phyloP scores from a whole-genome alignment of 2,113 vertebrate genomes.

The Pteronura brasiliensis region DNA sequence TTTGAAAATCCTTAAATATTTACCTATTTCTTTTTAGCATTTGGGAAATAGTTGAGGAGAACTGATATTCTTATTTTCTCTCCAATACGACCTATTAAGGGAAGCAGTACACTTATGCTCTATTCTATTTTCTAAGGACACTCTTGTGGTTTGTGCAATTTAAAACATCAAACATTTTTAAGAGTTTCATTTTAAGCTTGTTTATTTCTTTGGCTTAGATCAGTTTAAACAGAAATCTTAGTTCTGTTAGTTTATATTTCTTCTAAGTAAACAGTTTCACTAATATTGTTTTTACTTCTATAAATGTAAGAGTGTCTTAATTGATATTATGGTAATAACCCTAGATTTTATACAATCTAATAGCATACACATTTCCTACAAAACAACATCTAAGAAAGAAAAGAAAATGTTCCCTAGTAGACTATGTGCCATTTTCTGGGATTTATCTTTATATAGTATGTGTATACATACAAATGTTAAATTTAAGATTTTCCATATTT shows the following conservation, averaged over 20 bases:
- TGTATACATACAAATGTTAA: not conserved
- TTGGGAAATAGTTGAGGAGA: not conserved
- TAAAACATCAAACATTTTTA: constrained; percentile 11
- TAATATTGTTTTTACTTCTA: not conserved
- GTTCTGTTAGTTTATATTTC: not conserved
- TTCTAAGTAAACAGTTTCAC: not conserved
- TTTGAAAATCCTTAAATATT: not conserved
- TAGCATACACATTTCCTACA: not conserved
- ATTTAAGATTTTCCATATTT: not conserved
- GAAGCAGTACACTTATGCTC: not conserved
- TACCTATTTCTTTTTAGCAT: not conserved
- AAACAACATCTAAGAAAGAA: not conserved
- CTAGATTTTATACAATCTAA: not conserved
- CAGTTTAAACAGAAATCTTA: not conserved
- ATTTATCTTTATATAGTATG: not conserved
- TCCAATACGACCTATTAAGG: not conserved
- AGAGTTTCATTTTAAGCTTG: not conserved
- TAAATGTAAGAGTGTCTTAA: not conserved
- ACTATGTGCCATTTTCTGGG: not conserved
- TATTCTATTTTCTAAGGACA: not conserved
- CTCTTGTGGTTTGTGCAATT: not conserved
- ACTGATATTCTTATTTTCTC: not conserved
- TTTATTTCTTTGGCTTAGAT: constrained; percentile 20
- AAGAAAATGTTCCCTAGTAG: not conserved
- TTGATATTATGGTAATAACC: not conserved